Evolutionary conservation across 64 coral and sea anemone species (phyloP).

Genomic region (Montipora efflorescens): DNA sequence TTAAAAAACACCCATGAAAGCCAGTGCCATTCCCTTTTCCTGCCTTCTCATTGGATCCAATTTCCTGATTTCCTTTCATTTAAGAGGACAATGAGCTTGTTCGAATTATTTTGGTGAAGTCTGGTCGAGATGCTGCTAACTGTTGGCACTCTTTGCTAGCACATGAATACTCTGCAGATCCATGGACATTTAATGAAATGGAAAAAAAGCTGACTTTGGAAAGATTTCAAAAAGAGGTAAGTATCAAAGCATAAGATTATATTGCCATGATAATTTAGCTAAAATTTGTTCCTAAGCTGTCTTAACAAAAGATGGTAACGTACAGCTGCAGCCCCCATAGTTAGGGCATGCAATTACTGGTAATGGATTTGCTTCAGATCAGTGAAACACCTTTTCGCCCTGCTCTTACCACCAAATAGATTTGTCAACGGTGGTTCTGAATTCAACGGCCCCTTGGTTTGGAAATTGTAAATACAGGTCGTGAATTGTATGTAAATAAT

Average conservation of each 20-base stretch:
- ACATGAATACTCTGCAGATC: conserved; percentile 86
- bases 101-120: conserved; percentile 89
- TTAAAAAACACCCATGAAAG: too few species aligned
- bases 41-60: neutral
- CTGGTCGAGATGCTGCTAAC: conserved; percentile 82
- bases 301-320: too few species aligned
- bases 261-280: neutral
- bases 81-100: conserved; percentile 90
- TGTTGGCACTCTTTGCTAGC: conserved; percentile 92
- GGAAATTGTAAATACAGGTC: too few species aligned
- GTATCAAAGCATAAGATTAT: neutral
- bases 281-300: too few species aligned
- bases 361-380: too few species aligned
- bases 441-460: too few species aligned
- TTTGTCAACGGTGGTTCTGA: too few species aligned
- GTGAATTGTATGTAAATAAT: too few species aligned
- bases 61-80: neutral
- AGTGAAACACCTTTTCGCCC: too few species aligned
- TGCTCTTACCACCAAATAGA: too few species aligned
- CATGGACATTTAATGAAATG: conserved; percentile 95
- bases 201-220: conserved; percentile 98
- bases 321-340: too few species aligned
- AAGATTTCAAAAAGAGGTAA: conserved; percentile 97
- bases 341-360: too few species aligned
- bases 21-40: neutral